phyloP scores from a whole-genome alignment of 1,140 invertebrate genomes.

The Musca vetustissima region DNA sequence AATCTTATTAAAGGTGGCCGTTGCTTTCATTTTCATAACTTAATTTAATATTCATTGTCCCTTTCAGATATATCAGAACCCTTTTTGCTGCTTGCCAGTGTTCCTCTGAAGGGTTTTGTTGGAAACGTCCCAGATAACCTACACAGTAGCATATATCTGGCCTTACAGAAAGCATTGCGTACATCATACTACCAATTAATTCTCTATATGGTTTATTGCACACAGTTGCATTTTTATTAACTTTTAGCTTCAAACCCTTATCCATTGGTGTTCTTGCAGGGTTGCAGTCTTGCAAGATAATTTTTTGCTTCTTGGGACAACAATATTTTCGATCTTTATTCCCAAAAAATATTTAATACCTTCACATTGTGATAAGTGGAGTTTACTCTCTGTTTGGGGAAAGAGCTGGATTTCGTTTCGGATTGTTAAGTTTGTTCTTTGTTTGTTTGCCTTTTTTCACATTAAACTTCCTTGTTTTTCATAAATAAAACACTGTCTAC shows the following conservation, averaged over 20 bases:
- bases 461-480: too few species aligned
- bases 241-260: not conserved
- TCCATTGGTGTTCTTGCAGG: not conserved
- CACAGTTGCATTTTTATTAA: not conserved
- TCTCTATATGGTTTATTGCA: not conserved
- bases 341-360: not conserved
- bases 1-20: conserved; percentile 20
- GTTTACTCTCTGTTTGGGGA: too few species aligned
- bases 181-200: not conserved
- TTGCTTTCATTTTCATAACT: not conserved
- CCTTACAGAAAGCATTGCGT: not conserved
- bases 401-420: too few species aligned
- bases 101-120: not conserved
- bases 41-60: conserved; percentile 32
- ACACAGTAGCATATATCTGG: conserved; percentile 52
- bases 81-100: conserved; percentile 4
- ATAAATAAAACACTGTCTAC: too few species aligned
- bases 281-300: not conserved
- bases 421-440: too few species aligned
- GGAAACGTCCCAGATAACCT: not conserved
- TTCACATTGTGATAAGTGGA: not conserved
- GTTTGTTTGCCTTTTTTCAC: too few species aligned
- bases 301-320: not conserved
- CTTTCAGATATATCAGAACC: conserved; percentile 9
- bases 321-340: not conserved